These are phyloP conservation scores for Macrosoma leucophasiata DNA, from an alignment of 2,888 invertebrate species.

Conservation along the genomic window DNA sequence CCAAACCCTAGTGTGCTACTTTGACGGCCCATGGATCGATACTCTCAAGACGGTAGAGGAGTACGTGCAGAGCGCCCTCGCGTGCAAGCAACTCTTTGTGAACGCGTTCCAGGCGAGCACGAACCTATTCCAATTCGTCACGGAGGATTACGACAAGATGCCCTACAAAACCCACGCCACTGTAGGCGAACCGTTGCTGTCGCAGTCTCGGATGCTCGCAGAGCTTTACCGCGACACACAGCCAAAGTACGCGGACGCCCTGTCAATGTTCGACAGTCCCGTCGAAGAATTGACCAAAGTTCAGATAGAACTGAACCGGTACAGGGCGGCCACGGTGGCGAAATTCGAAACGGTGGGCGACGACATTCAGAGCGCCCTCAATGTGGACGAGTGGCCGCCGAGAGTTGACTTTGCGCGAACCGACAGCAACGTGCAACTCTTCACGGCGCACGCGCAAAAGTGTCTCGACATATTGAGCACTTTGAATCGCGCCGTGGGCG, in stretches of 20 bases:
- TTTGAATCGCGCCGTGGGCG: too few relatives aligned
- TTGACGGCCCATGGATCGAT: conserved; percentile 1
- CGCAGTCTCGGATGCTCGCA: conserved; percentile 1
- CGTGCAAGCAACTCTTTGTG: conserved; percentile 3
- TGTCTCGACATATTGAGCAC: too few relatives aligned
- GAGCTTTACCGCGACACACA: background rate
- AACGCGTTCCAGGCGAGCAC: background rate
- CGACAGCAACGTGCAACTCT: too few relatives aligned
- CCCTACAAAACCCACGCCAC: background rate
- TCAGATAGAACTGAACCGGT: background rate
- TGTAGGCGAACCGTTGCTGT: conserved; percentile 1
- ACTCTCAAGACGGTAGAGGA: conserved; percentile 2
- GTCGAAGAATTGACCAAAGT: conserved; percentile 4
- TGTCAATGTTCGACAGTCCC: background rate
- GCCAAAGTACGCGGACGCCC: conserved; percentile 1
- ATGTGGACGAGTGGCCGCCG: background rate
- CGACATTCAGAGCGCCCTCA: background rate
- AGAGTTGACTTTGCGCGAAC: too few relatives aligned
- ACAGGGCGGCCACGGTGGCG: conserved; percentile 1
- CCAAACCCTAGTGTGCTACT: conserved; percentile 1
- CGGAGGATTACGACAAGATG: conserved; percentile 1
- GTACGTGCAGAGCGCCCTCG: conserved; percentile 1
- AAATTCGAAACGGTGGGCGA: background rate
- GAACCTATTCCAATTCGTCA: background rate
- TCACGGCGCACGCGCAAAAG: too few relatives aligned